Evolutionary conservation across 2,888 invertebrate species (phyloP).

Genomic region (Drosophila maculinotata): DNA sequence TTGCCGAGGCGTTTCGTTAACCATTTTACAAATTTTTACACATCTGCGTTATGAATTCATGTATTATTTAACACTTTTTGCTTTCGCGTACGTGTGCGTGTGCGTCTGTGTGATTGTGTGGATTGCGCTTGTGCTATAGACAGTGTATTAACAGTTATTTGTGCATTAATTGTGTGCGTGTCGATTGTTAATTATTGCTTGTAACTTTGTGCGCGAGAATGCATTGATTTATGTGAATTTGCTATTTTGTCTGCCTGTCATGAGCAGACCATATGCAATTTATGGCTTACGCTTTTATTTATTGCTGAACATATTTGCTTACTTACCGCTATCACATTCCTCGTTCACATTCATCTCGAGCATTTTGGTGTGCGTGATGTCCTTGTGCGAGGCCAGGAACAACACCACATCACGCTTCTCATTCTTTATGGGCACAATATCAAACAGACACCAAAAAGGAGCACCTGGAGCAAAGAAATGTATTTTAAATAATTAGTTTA

Average conservation of each 20-base stretch:
- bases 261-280: conserved; percentile 28
- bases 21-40: conserved; percentile 18
- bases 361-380: conserved; percentile 96
- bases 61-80: conserved; percentile 19
- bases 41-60: conserved; percentile 18
- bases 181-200: conserved; percentile 37
- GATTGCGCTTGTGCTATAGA: conserved; percentile 18
- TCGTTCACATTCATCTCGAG: conserved; percentile 93
- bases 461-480: conserved; percentile 87
- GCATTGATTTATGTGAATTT: conserved; percentile 28
- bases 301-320: conserved; percentile 12
- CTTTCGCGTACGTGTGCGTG: background rate
- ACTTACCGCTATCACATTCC: conserved; percentile 94
- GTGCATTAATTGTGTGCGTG: conserved; percentile 32
- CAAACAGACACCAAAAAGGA: conserved; percentile 97
- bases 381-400: conserved; percentile 98
- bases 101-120: conserved; percentile 1
- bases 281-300: conserved; percentile 13
- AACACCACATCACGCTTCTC: conserved; percentile 98
- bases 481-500: too few relatives aligned
- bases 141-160: conserved; percentile 11
- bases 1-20: conserved; percentile 18
- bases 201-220: conserved; percentile 54
- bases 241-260: conserved; percentile 7
- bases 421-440: conserved; percentile 99